phyloP scores from a whole-genome alignment of 2,797 vertebrate genomes.

The Fratercula arctica region DNA sequence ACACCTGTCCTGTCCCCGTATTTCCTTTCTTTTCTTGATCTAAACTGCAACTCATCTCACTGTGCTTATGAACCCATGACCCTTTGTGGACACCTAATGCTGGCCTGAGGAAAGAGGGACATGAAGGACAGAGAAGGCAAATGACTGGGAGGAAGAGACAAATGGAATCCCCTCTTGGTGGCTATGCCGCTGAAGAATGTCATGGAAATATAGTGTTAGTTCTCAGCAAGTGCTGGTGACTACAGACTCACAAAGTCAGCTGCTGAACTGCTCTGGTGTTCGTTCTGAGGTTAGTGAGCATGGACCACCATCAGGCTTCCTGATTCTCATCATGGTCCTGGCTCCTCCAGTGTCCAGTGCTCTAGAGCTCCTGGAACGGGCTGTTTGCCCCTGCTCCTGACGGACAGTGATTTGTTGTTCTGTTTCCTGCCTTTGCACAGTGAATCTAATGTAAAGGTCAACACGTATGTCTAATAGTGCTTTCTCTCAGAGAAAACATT shows the following conservation, averaged over 20 bases:
- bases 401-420: not conserved
- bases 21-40: not conserved
- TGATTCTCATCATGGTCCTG: not conserved
- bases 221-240: not conserved
- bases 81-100: rapidly evolving
- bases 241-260: not conserved
- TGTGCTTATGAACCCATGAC: not conserved
- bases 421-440: not conserved
- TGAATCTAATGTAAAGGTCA: not conserved
- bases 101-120: not conserved
- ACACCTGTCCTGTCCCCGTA: not conserved
- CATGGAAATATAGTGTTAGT: not conserved
- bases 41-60: not conserved
- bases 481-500: not conserved
- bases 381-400: not conserved
- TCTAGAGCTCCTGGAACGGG: not conserved
- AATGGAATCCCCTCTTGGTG: not conserved
- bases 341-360: not conserved
- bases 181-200: not conserved
- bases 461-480: rapidly evolving
- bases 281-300: not conserved
- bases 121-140: not conserved
- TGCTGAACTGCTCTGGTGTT: not conserved
- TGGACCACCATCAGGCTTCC: not conserved
- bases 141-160: not conserved